phyloP scores from a whole-genome alignment of 2,113 vertebrate species.

The Oxygymnocypris stewartii region DNA sequence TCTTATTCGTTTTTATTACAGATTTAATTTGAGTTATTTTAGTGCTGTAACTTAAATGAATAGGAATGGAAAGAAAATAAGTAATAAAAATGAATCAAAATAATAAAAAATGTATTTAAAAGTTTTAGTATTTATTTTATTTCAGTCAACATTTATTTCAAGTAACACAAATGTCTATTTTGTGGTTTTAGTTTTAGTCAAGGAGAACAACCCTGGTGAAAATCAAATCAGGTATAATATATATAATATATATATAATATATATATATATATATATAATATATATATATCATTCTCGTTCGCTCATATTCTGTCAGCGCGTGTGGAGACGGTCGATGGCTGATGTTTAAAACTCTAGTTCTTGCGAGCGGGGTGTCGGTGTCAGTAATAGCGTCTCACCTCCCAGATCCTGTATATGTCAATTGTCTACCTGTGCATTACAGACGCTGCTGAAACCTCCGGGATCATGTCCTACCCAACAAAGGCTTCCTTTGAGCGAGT shows the following conservation, averaged over 20 bases:
- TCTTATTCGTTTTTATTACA: neutral
- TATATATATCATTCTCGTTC: neutral
- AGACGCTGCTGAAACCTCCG: constrained; percentile 65
- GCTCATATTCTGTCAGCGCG: neutral
- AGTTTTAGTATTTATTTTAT: no score
- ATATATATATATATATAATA: no score
- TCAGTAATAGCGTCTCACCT: constrained; percentile 49
- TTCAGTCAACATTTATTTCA: no score
- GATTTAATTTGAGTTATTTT: neutral
- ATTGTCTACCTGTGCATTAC: constrained; percentile 63
- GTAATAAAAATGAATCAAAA: no score
- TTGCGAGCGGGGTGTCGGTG: constrained; percentile 45
- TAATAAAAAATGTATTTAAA: no score
- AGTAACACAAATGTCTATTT: no score
- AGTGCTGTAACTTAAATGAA: neutral
- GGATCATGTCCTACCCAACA: constrained; percentile 72
- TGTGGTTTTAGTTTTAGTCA: no score
- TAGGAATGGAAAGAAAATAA: no score
- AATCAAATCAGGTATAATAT: neutral
- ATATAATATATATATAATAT: no score
- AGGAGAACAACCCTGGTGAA: neutral
- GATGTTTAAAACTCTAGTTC: constrained; percentile 45
- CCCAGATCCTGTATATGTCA: constrained; percentile 57
- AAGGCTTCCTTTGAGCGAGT: constrained; percentile 70
- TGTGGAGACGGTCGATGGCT: constrained; percentile 8